Evolutionary conservation across 1,140 invertebrate genomes (phyloP).

Genomic region (Musca domestica): DNA sequence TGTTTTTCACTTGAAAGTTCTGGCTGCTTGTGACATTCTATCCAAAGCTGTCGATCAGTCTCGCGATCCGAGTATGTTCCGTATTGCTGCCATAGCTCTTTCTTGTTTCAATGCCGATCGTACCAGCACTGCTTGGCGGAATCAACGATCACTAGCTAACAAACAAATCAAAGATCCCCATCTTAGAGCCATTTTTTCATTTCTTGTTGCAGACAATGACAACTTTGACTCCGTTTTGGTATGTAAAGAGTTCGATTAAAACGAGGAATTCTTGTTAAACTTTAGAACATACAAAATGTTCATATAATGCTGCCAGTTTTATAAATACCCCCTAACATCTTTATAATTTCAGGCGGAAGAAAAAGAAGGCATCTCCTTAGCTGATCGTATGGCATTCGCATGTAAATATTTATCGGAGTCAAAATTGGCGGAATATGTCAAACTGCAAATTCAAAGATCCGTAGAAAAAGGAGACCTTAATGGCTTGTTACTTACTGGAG

Average conservation of each 20-base stretch:
- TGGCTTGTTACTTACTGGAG: slow-evolving; percentile 83
- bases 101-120: slow-evolving; percentile 81
- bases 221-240: slow-evolving; percentile 80
- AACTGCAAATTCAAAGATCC: slow-evolving; percentile 66
- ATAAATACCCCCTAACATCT: too few species aligned
- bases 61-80: slow-evolving; percentile 53
- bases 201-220: slow-evolving; percentile 79
- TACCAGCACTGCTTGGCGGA: slow-evolving; percentile 75
- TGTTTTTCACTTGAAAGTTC: slow-evolving; percentile 83
- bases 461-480: slow-evolving; percentile 77
- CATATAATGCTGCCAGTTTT: too few species aligned
- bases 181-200: slow-evolving; percentile 86
- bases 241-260: too few species aligned
- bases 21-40: slow-evolving; percentile 81
- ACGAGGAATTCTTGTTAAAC: too few species aligned
- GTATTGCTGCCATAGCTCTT: slow-evolving; percentile 86
- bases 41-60: slow-evolving; percentile 62
- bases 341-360: slow-evolving; percentile 68
- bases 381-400: slow-evolving; percentile 92
- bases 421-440: slow-evolving; percentile 77
- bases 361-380: slow-evolving; percentile 75
- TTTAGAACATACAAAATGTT: too few species aligned
- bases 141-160: slow-evolving; percentile 70
- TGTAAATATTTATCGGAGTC: slow-evolving; percentile 82
- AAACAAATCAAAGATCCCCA: slow-evolving; percentile 81